These are phyloP conservation scores for Chloroclysta siterata DNA, from an alignment of 2,888 invertebrate species.

Conservation along the genomic window DNA sequence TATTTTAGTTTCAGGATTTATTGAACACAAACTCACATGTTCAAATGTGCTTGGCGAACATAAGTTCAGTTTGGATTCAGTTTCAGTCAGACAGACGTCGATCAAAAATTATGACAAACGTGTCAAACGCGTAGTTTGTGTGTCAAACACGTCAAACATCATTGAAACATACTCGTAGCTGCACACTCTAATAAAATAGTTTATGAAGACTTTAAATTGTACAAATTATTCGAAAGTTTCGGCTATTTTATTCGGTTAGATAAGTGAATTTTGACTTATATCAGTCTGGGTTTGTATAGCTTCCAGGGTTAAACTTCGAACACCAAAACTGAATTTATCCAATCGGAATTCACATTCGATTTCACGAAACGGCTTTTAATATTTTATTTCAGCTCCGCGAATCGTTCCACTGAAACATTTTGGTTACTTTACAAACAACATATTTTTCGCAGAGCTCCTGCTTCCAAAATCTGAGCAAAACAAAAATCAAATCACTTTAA, in stretches of 20 bases:
- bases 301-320: neutral
- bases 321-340: slow-evolving; percentile 2
- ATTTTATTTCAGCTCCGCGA: slow-evolving; percentile 12
- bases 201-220: too few species aligned
- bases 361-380: slow-evolving; percentile 8
- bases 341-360: neutral
- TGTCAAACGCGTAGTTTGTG: too few species aligned
- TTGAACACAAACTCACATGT: too few species aligned
- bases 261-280: neutral
- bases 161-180: too few species aligned
- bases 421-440: slow-evolving; percentile 12
- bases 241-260: neutral
- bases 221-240: too few species aligned
- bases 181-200: too few species aligned
- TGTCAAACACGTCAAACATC: too few species aligned
- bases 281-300: neutral
- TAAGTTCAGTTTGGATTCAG: too few species aligned
- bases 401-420: slow-evolving; percentile 15
- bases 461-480: slow-evolving; percentile 19
- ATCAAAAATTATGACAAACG: too few species aligned
- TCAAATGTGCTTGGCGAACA: too few species aligned
- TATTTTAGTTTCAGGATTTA: too few species aligned
- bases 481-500: slow-evolving; percentile 55
- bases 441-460: slow-evolving; percentile 5
- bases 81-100: too few species aligned